Percentiles rank a stretch among this genome's conserved stretches.
Conservation (phyloP, 2,888 invertebrate genomes). For the Protonemura montana region DNA sequence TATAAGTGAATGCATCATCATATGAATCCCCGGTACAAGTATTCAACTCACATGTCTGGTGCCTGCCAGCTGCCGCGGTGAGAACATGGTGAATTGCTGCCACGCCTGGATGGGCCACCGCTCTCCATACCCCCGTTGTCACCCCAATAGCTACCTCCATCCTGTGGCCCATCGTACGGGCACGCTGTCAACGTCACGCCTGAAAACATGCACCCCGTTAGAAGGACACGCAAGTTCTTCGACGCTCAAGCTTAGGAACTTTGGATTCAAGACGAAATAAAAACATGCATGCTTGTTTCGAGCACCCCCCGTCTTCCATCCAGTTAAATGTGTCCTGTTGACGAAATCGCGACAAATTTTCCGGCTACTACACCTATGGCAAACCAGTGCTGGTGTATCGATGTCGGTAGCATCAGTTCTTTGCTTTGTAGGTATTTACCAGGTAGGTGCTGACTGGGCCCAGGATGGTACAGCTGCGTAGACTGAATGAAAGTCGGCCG, state of each 20-base stretch:
- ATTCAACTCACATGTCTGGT: constrained; percentile 47
- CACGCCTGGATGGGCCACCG: constrained; percentile 44
- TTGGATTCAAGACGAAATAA: no score
- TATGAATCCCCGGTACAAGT: no score
- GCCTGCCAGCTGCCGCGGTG: constrained; percentile 50
- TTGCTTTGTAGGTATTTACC: constrained; percentile 51
- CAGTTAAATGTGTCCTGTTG: no score
- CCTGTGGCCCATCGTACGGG: constrained; percentile 52
- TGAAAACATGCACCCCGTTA: constrained; percentile 31
- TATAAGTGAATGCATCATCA: no score
- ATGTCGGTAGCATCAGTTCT: no score
- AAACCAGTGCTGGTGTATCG: no score
- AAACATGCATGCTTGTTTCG: no score
- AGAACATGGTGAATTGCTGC: constrained; percentile 46
- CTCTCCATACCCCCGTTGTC: constrained; percentile 42
- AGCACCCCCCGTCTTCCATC: no score
- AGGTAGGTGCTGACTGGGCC: constrained; percentile 59
- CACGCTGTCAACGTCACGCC: constrained; percentile 58
- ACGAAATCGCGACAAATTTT: no score
- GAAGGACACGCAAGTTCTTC: no score
- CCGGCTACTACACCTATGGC: no score
- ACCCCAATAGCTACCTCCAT: constrained; percentile 43
- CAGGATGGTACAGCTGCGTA: constrained; percentile 56
- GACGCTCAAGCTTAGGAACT: no score
- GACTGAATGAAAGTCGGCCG: constrained; percentile 59